Conservation (phyloP, 2,888 invertebrate genomes). For the Eupeodes luniger region DNA sequence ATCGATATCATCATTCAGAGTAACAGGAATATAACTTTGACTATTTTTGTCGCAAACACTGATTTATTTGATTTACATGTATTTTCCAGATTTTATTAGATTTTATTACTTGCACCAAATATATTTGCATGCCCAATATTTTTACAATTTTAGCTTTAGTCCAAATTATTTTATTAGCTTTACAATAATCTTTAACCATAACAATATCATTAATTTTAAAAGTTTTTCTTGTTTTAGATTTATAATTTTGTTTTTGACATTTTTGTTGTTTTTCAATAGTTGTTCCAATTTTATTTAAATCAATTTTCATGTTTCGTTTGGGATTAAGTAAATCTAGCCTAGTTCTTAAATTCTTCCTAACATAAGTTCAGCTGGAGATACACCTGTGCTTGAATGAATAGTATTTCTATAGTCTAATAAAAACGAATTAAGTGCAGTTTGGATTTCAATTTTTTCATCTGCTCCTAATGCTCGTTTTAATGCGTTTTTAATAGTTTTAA, state of each 20-base stretch:
- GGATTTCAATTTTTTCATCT: conserved; percentile 8
- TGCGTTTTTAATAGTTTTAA: conserved; percentile 33
- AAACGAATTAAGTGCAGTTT: conserved; percentile 24
- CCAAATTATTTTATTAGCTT: not conserved
- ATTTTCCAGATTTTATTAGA: not conserved
- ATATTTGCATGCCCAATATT: not conserved
- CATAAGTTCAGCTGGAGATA: conserved; percentile 29
- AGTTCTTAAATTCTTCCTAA: not conserved
- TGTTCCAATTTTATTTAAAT: not conserved
- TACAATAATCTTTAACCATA: not conserved
- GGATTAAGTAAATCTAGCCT: conserved; percentile 36
- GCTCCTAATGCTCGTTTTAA: conserved; percentile 16
- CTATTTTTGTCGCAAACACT: not conserved
- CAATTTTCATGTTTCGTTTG: conserved; percentile 28
- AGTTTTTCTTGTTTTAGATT: not conserved
- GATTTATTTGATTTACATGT: not conserved
- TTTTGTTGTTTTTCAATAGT: not conserved
- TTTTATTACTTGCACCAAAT: not conserved
- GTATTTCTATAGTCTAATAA: conserved; percentile 25
- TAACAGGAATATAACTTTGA: not conserved
- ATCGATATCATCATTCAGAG: not conserved
- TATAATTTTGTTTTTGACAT: not conserved
- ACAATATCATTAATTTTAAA: not conserved
- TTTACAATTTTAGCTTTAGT: not conserved
- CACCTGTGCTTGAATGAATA: conserved; percentile 30